Percentiles rank a stretch among this genome's conserved stretches.
Conservation (phyloP, 2,797 vertebrate species). For the Rhinichthys osculus region DNA sequence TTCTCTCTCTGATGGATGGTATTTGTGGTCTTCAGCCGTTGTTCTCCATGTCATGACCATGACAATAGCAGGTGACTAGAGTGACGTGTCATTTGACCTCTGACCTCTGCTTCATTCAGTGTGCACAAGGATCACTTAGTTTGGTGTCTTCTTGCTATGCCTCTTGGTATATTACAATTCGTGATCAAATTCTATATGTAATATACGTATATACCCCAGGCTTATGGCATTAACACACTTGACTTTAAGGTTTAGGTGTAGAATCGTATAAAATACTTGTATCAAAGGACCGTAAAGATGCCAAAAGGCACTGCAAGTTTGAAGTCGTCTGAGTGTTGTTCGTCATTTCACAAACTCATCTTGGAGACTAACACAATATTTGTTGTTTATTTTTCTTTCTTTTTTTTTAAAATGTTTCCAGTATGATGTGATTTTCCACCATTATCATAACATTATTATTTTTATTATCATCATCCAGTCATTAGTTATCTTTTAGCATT, state of each 20-base stretch:
- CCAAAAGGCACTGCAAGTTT: slow-evolving; percentile 60
- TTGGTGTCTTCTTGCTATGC: slow-evolving; percentile 61
- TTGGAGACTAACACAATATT: slow-evolving; percentile 63
- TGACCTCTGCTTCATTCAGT: slow-evolving; percentile 64
- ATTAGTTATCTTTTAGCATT: neutral
- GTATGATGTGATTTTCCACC: neutral
- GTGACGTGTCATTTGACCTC: slow-evolving; percentile 83
- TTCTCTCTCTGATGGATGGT: slow-evolving; percentile 79
- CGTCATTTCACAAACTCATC: slow-evolving; percentile 55
- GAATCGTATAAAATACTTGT: neutral
- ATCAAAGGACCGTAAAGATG: slow-evolving; percentile 17
- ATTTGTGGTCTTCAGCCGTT: slow-evolving; percentile 89
- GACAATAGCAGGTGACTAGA: slow-evolving; percentile 98
- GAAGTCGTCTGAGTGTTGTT: slow-evolving; percentile 63
- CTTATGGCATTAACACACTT: neutral
- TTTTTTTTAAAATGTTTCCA: neutral
- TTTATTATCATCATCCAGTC: neutral
- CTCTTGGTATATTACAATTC: slow-evolving; percentile 3
- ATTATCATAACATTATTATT: neutral
- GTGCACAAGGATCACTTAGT: slow-evolving; percentile 56
- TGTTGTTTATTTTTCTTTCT: neutral
- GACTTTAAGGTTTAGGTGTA: neutral
- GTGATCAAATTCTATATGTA: neutral
- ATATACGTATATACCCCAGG: neutral
- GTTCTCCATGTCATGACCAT: slow-evolving; percentile 96